Evolutionary conservation across 2,113 vertebrate genomes (phyloP), one percentile per base, ranked within the genome.

Genomic region (Colius striatus): DNA sequence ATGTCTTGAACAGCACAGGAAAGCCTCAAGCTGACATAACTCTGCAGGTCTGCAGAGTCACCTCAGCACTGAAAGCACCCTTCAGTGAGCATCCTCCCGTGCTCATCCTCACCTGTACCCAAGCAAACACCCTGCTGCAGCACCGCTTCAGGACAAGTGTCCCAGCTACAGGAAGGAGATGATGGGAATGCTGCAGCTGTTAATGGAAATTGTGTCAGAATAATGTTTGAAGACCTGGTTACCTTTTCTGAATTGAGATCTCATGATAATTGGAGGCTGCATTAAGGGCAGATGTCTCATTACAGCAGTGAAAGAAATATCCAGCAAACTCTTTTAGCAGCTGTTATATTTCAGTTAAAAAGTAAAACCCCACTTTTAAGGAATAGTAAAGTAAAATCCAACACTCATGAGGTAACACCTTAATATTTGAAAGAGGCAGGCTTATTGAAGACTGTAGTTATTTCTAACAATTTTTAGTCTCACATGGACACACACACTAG

Each of bases 241-340:
- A 26, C 51, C 84, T 93, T 83, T 80, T 51, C 93, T 88, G 84
- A 87, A 15, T 61, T 1, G 4, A 84, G 62, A 72, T 80, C 78
- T 95, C 71, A 43, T 45, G 77, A 22, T 51, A 93, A 90, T 50
- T 85, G 63, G 71, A 91, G 47, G 43, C 38, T 75, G 16, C 54
- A 90, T 75, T 79, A 92, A 88, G 87, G 93, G 60, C 85, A 93
- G 77, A 60, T 2, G 0, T 62, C 63, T 75, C 95, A 66, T 76
- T 84, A 95, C 72, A 90, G 91, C 90, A 57, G 51, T 36, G 76
- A 88, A 70, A 84, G 47, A 95, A 96, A 86, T 55, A 73, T 43
- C 87, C 91, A 92, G 85, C 74, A 63, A 87, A 89, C 27, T 92
- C 81, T 87, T 86, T 72, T 48, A 86, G 78, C 41, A 55, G 36